Evolutionary conservation across 2,888 invertebrate species (phyloP).

Genomic region (Monoplex corrugatus): DNA sequence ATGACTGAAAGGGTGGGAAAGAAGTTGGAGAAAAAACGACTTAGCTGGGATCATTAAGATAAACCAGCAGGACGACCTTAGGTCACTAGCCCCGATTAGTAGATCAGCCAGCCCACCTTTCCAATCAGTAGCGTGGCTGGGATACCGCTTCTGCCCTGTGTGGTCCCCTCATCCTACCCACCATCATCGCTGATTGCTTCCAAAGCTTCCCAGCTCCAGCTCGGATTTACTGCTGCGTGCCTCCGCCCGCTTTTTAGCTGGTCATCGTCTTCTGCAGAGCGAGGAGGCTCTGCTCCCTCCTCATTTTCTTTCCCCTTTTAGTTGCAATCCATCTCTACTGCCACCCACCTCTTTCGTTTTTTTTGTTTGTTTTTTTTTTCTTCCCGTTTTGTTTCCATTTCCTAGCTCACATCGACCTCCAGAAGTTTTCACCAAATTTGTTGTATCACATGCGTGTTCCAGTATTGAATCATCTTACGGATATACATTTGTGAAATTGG

Average conservation of each 20-base stretch:
- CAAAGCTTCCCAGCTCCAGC: background rate
- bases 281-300: background rate
- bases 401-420: too few relatives aligned
- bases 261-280: too few relatives aligned
- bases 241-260: background rate
- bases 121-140: background rate
- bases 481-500: background rate
- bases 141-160: background rate
- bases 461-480: too few relatives aligned
- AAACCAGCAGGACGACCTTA: background rate
- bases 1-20: too few relatives aligned
- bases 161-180: constrained; percentile 1
- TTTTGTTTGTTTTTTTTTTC: background rate
- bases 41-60: background rate
- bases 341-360: background rate
- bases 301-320: background rate
- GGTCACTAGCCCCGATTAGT: background rate
- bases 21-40: background rate
- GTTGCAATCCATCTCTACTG: background rate
- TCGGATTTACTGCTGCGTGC: background rate
- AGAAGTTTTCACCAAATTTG: too few relatives aligned
- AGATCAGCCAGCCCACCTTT: background rate
- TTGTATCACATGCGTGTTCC: too few relatives aligned
- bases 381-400: background rate
- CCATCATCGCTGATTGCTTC: constrained; percentile 11